These are phyloP conservation scores for Protonemura montana DNA, from an alignment of 2,888 invertebrate species.

Conservation along the genomic window DNA sequence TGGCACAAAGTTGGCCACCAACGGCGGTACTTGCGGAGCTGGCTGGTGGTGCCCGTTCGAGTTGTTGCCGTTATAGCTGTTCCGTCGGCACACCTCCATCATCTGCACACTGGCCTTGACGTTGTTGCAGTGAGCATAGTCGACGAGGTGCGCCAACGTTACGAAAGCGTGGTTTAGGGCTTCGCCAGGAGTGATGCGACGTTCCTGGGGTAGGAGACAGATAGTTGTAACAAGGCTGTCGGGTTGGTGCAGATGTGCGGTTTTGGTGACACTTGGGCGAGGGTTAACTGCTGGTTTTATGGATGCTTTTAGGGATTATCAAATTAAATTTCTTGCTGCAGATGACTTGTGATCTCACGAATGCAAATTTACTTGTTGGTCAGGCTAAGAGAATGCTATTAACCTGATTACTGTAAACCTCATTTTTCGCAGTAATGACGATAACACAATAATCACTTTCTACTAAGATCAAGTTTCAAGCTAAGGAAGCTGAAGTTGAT, in stretches of 20 bases:
- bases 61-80: slow-evolving; percentile 58
- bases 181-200: slow-evolving; percentile 94
- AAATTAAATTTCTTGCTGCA: too few relatives aligned
- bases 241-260: background rate
- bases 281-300: too few relatives aligned
- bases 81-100: slow-evolving; percentile 85
- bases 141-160: slow-evolving; percentile 89
- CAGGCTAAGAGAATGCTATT: too few relatives aligned
- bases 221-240: background rate
- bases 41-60: slow-evolving; percentile 63
- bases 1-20: slow-evolving; percentile 79
- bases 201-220: slow-evolving; percentile 68
- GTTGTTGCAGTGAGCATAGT: slow-evolving; percentile 96
- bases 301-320: too few relatives aligned
- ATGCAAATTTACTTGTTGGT: too few relatives aligned
- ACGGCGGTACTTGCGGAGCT: slow-evolving; percentile 62
- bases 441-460: too few relatives aligned
- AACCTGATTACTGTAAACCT: too few relatives aligned
- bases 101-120: slow-evolving; percentile 97
- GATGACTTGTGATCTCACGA: too few relatives aligned
- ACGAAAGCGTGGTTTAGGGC: slow-evolving; percentile 96
- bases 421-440: too few relatives aligned
- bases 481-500: too few relatives aligned
- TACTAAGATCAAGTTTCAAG: too few relatives aligned
- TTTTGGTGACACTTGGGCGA: background rate